Base-by-base conservation (phyloP, 1,140 invertebrate genomes). In the Nebria ingens region DNA sequence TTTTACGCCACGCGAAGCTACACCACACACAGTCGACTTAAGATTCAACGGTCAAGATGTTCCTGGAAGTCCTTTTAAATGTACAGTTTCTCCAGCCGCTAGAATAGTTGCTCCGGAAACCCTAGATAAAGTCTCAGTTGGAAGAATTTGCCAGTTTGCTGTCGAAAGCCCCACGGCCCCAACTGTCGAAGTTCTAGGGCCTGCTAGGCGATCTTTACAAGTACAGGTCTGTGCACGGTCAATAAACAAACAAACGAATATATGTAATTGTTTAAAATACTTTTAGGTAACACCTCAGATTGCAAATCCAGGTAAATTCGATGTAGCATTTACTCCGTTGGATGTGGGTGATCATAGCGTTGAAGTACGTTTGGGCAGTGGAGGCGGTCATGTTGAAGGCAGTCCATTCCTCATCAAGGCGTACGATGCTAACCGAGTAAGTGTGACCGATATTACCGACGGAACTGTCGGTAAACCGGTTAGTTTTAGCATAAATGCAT, bases 41-140 rank as follows among this genome's bases (percentile, higher is more conserved):
- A 81, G 91, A 54, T 99, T 98, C 71, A 99, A 99, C 68, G 89
- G 89, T 11, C 89, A 97, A 68, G 86, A 93, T 72, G 93, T 98
- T 4, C 93, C 92, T 52, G 93, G 93, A 23, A 79, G 77, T 67
- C 78, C 78, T 21, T 79, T 80, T 62, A 76, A 78, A 42, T 79
- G 77, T 58, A 73, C 72, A 56, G 75, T 80, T 34, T 74, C 79
- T 1, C 78, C 82, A 52, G 87, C 89, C 1, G 85, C 86, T 2
- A 76, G 84, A n/a, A 84, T 92, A 1, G 78, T 87, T 20, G 80
- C 84, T 15, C 86, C 85, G 1, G 89, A 94, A 62, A 84, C 87
- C 1, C 76, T 94, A 51, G 91, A 96, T 67, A 93, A 95, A 72
- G 88, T 97, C n/a, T 87, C 92, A 13, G 89, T 97, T 40, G 87